Conservation (phyloP, 1,140 invertebrate species). For the Aphelinus atriplicis region DNA sequence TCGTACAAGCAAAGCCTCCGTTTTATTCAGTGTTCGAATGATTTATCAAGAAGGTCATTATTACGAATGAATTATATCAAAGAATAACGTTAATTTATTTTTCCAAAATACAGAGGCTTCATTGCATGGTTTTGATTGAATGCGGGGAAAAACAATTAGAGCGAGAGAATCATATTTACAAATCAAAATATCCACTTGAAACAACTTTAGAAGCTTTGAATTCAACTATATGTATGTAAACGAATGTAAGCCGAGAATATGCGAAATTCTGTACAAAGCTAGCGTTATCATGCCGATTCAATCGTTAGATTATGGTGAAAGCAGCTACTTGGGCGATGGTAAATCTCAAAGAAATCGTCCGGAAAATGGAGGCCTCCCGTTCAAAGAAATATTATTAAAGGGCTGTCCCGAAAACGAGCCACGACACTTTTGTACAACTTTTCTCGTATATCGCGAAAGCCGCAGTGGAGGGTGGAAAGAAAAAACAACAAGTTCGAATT, state of each 20-base stretch:
- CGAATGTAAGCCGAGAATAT: background rate
- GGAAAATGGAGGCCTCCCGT: background rate
- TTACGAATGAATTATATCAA: no score
- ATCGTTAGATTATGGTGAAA: conserved; percentile 37
- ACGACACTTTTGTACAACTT: no score
- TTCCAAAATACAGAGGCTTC: no score
- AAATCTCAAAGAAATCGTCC: background rate
- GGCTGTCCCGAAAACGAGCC: background rate
- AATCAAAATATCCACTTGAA: background rate
- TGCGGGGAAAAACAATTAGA: background rate
- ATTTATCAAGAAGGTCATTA: no score
- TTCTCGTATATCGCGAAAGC: no score
- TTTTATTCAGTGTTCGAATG: no score
- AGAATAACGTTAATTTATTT: no score
- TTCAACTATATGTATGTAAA: background rate
- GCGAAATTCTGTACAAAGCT: conserved; percentile 51
- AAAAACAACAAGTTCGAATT: no score
- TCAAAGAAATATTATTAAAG: background rate
- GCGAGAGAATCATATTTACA: conserved; percentile 25
- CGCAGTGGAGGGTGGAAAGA: no score
- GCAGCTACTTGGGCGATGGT: conserved; percentile 29
- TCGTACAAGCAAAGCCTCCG: no score
- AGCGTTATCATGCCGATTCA: conserved; percentile 30
- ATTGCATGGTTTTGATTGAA: no score
- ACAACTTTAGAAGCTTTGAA: background rate